A percentile compares a stretch with the other conserved stretches of the same genome.
Conservation (phyloP, 2,888 invertebrate genomes). For the Ennomos quercinarius region DNA sequence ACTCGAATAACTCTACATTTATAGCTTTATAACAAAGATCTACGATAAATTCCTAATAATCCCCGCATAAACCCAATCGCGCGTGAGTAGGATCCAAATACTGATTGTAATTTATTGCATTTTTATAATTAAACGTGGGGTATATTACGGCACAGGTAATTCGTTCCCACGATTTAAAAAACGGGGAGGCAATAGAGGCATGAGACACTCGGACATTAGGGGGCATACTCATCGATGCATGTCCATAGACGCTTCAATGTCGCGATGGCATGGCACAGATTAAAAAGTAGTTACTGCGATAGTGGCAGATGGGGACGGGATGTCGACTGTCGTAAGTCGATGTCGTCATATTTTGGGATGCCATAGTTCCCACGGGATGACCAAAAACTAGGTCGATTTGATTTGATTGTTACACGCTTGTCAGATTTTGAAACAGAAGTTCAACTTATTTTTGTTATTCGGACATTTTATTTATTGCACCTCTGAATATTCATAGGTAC, state of each 20-base stretch:
- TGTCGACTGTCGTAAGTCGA: slow-evolving; percentile 33
- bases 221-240: slow-evolving; percentile 62
- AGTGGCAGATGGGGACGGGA: slow-evolving; percentile 52
- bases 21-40: slow-evolving; percentile 26
- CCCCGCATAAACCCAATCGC: slow-evolving; percentile 65
- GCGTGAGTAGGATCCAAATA: slow-evolving; percentile 73
- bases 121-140: slow-evolving; percentile 72
- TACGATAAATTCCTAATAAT: slow-evolving; percentile 34
- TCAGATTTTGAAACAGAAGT: slow-evolving; percentile 4
- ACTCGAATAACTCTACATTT: slow-evolving; percentile 26
- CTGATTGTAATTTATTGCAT: slow-evolving; percentile 80
- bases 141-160: slow-evolving; percentile 65
- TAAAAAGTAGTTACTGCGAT: slow-evolving; percentile 44
- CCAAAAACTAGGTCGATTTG: slow-evolving; percentile 37
- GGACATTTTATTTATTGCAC: no score
- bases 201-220: slow-evolving; percentile 63
- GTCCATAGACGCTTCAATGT: slow-evolving; percentile 38
- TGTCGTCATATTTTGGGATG: slow-evolving; percentile 45
- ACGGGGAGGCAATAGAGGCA: slow-evolving; percentile 59
- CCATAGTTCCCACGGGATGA: slow-evolving; percentile 50
- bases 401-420: slow-evolving; percentile 32
- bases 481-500: no score
- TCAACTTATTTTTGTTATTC: background rate
- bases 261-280: no score
- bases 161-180: slow-evolving; percentile 76